Conservation (phyloP, 2,888 invertebrate genomes). For the Auanema sp. region DNA sequence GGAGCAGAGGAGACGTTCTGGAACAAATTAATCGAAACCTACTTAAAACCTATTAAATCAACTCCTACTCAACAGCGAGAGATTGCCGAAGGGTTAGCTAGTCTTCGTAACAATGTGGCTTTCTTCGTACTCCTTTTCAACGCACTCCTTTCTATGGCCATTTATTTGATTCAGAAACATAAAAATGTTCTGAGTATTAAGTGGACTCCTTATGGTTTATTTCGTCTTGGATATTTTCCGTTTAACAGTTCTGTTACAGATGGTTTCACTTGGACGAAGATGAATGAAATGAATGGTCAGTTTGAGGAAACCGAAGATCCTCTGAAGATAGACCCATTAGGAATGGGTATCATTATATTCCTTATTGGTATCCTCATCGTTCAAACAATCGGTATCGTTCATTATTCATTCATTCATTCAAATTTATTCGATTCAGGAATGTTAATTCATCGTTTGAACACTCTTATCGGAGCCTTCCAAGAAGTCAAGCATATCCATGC, state of each 20-base stretch:
- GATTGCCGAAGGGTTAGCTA: constrained; percentile 76
- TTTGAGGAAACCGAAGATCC: constrained; percentile 54
- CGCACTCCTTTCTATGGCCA: constrained; percentile 95
- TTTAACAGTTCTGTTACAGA: constrained; percentile 37
- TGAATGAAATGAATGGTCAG: constrained; percentile 60
- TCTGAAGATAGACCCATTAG: constrained; percentile 81
- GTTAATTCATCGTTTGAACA: constrained; percentile 97
- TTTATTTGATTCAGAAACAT: constrained; percentile 95
- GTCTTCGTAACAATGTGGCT: constrained; percentile 84
- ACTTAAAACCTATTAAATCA: constrained; percentile 60
- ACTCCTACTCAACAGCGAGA: constrained; percentile 47
- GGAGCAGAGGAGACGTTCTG: constrained; percentile 71
- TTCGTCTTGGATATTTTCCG: background rate
- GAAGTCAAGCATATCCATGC: constrained; percentile 55
- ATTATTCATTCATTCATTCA: too few species aligned
- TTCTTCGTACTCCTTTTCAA: constrained; percentile 98
- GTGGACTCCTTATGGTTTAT: constrained; percentile 45
- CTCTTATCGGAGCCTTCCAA: constrained; percentile 70
- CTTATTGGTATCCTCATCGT: constrained; percentile 58
- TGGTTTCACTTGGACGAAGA: constrained; percentile 56
- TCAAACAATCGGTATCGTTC: constrained; percentile 45
- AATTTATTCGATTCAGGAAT: constrained; percentile 69
- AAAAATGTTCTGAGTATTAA: constrained; percentile 78
- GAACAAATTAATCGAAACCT: constrained; percentile 61
- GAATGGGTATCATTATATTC: constrained; percentile 68